phyloP scores from a whole-genome alignment of 2,888 invertebrate genomes.

The Eremobia ochroleuca region DNA sequence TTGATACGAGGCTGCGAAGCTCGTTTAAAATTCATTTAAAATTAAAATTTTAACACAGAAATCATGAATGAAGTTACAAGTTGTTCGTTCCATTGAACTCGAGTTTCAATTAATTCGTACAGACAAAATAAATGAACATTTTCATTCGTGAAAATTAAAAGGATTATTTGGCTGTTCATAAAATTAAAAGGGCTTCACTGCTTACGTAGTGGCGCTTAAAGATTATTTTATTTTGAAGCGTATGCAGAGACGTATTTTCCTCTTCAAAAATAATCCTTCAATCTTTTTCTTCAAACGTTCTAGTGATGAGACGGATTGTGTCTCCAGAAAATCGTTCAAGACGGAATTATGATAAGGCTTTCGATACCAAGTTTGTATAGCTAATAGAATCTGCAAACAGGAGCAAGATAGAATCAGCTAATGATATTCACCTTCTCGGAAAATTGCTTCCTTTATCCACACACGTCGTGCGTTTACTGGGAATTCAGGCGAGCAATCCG shows the following conservation, averaged over 20 bases:
- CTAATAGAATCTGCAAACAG: conserved; percentile 78
- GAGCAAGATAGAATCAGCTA: conserved; percentile 80
- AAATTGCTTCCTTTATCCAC: conserved; percentile 88
- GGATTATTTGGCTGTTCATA: conserved; percentile 40
- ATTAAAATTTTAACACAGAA: neutral
- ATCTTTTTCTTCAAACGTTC: conserved; percentile 19
- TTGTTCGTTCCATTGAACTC: conserved; percentile 39
- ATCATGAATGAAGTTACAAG: conserved; percentile 22
- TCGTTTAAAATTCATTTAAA: conserved; percentile 13
- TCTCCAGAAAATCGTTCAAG: conserved; percentile 51
- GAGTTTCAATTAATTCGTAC: conserved; percentile 34
- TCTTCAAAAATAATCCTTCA: conserved; percentile 4
- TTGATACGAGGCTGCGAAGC: neutral
- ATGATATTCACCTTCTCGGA: conserved; percentile 90
- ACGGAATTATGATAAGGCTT: conserved; percentile 67
- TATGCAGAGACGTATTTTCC: conserved; percentile 12
- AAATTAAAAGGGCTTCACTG: conserved; percentile 36
- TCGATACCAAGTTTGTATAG: conserved; percentile 69
- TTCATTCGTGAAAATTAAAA: conserved; percentile 44
- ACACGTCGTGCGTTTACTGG: conserved; percentile 86
- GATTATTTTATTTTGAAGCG: conserved; percentile 17
- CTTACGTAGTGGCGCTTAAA: conserved; percentile 9
- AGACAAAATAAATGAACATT: conserved; percentile 38
- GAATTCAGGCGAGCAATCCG: conserved; percentile 83
- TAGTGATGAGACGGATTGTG: conserved; percentile 25